Percentiles rank a stretch among this genome's conserved stretches.
phyloP scores from a whole-genome alignment of 2,797 vertebrate species.

The Sebastolobus alascanus region DNA sequence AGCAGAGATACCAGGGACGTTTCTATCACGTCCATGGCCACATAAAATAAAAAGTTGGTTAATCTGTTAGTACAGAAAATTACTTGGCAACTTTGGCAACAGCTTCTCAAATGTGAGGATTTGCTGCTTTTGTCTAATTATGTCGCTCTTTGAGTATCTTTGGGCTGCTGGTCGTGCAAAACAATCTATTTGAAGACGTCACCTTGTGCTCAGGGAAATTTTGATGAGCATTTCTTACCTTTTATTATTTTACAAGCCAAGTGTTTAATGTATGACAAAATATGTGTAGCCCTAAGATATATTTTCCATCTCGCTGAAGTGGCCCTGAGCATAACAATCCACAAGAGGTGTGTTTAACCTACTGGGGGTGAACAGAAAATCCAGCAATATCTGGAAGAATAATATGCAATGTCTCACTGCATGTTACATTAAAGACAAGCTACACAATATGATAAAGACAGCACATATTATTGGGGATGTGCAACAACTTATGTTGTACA shows the following conservation, averaged over 20 bases:
- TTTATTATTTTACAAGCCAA: too few relatives aligned
- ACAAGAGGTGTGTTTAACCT: not conserved
- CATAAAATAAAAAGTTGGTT: not conserved
- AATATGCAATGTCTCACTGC: not conserved
- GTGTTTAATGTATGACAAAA: fast-evolving
- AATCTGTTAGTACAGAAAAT: not conserved
- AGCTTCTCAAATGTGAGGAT: too few relatives aligned
- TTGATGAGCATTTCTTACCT: too few relatives aligned
- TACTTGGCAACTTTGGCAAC: not conserved
- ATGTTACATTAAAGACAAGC: not conserved
- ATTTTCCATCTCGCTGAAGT: not conserved
- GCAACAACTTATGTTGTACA: not conserved
- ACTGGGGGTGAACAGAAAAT: not conserved
- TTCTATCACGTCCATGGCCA: not conserved
- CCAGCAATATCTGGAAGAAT: not conserved
- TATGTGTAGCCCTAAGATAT: not conserved
- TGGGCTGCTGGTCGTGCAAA: too few relatives aligned
- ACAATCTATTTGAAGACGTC: too few relatives aligned
- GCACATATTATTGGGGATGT: not conserved
- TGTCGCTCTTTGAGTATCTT: too few relatives aligned
- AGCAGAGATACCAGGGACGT: not conserved
- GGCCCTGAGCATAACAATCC: not conserved
- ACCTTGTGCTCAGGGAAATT: too few relatives aligned
- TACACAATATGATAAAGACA: not conserved
- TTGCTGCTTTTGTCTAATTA: not conserved